Conservation (phyloP, 2,797 vertebrate species). For the Trematomus bernacchii region DNA sequence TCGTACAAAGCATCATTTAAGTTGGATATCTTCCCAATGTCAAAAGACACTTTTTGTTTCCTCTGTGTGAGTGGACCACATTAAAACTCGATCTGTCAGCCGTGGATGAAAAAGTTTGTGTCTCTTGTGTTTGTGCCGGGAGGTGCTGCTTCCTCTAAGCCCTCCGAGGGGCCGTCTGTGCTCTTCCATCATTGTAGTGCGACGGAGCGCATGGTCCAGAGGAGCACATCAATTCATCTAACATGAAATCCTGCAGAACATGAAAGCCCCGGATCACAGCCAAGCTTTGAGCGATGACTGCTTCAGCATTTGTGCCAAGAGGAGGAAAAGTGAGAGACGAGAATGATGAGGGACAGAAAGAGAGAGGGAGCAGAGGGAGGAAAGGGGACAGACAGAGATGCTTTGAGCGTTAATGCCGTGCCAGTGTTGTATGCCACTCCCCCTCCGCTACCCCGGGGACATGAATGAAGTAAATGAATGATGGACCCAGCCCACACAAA, state of each 20-base stretch:
- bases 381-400: slow-evolving; percentile 52
- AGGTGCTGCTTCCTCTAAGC: slow-evolving; percentile 62
- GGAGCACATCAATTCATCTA: slow-evolving; percentile 67
- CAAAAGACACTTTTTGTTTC: slow-evolving; percentile 65
- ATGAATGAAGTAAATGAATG: slow-evolving; percentile 84
- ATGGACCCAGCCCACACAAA: slow-evolving; percentile 81
- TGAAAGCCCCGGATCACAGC: slow-evolving; percentile 67
- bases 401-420: slow-evolving; percentile 61
- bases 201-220: slow-evolving; percentile 54
- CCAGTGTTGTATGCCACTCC: slow-evolving; percentile 74
- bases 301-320: slow-evolving; percentile 60
- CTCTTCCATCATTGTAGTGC: slow-evolving; percentile 65
- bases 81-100: slow-evolving; percentile 78
- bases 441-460: slow-evolving; percentile 67
- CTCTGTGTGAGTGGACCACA: slow-evolving; percentile 60
- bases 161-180: slow-evolving; percentile 54
- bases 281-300: slow-evolving; percentile 66
- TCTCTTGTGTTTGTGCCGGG: slow-evolving; percentile 66
- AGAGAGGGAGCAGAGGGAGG: slow-evolving; percentile 54
- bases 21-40: slow-evolving; percentile 59
- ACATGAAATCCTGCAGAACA: slow-evolving; percentile 67
- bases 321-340: slow-evolving; percentile 54
- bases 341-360: slow-evolving; percentile 55
- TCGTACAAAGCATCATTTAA: slow-evolving; percentile 67
- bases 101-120: slow-evolving; percentile 43